Base-by-base conservation (phyloP, 2,113 vertebrate genomes). In the Apeltes quadracus region DNA sequence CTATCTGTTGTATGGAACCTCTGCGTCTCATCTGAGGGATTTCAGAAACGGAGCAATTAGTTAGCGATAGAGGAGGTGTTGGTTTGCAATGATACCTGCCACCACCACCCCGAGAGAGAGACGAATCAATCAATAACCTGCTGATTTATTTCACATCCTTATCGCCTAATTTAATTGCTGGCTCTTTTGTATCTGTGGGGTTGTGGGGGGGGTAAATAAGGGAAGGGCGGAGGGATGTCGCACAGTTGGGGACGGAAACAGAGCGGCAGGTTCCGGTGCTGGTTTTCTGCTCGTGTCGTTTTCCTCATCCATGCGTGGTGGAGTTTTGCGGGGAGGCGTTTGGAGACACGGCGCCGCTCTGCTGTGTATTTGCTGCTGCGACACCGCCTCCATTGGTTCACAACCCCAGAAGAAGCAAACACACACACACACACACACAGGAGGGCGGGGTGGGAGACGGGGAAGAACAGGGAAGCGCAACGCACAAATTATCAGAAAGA, bases 401-500 rank as follows among this genome's bases (percentile, higher is more conserved):
- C 56, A 34, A 43, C 57, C 71, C 61, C 1, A 2, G 7, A 54
- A 38, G 22, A 80, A 46, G 38, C 70, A 89, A 63, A 86, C 78
- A 77, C 57, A 50, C 61, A 62, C 72, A 79, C 69, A 58, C 59
- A 63, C 61, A 67, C n/a, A 6, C 15, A 66, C 44, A 67, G 43
- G 3, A 3, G 29, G 29, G 29, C 25, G 20, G 13, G 46, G 22
- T n/a, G 46, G 55, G 43, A 61, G 61, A 58, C 43, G 56, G 55
- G 9, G 46, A n/a, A n/a, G 3, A 2, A 36, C 39, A 44, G 59
- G 54, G 76, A 70, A 63, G 73, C 61, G 76, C 82, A 94, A 94
- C 91, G 90, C 87, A 93, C 93, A 95, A 96, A 96, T 95, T 95
- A 95, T 95, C 94, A 70, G 79, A 87, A 80, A 79, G 82, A 82